Conservation (phyloP, 2,113 vertebrate genomes). For the Lota lota region DNA sequence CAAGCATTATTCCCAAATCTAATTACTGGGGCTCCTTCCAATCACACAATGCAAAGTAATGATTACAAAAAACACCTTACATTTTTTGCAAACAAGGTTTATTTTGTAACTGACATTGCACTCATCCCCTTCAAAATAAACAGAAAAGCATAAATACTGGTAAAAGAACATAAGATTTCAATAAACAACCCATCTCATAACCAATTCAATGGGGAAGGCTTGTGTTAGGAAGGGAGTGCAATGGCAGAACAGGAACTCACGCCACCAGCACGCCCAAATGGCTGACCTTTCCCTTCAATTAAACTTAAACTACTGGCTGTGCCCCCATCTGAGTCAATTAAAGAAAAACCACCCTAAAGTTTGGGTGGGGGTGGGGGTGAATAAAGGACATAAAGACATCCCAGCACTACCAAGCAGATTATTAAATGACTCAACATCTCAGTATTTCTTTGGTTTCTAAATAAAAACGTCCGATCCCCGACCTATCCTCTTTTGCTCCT, state of each 20-base stretch:
- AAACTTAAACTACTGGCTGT: slow-evolving; percentile 63
- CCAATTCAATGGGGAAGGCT: slow-evolving; percentile 39
- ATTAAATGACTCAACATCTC: slow-evolving; percentile 25
- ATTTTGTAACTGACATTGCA: slow-evolving; percentile 67
- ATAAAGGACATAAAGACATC: slow-evolving; percentile 37
- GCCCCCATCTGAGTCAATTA: slow-evolving; percentile 55
- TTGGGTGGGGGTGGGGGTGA: slow-evolving; percentile 4
- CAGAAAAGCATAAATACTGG: slow-evolving; percentile 28
- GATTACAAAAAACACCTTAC: slow-evolving; percentile 1
- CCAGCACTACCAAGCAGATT: slow-evolving; percentile 58
- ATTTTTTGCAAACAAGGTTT: slow-evolving; percentile 64
- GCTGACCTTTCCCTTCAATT: slow-evolving; percentile 70
- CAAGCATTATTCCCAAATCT: too few relatives aligned
- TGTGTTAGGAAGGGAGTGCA: slow-evolving; percentile 29
- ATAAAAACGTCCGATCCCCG: slow-evolving; percentile 36
- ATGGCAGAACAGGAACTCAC: slow-evolving; percentile 48
- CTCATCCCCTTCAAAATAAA: slow-evolving; percentile 68
- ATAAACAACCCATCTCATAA: slow-evolving; percentile 34
- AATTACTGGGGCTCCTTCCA: not conserved
- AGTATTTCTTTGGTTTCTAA: slow-evolving; percentile 53
- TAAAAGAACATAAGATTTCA: slow-evolving; percentile 39
- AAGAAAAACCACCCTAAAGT: slow-evolving; percentile 44
- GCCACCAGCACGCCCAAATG: slow-evolving; percentile 50
- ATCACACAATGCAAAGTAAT: not conserved
- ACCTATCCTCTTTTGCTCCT: not conserved